A percentile compares a stretch with the other conserved stretches of the same genome.
Conservation (phyloP, 2,797 vertebrate species). For the Onychomys leucogaster region DNA sequence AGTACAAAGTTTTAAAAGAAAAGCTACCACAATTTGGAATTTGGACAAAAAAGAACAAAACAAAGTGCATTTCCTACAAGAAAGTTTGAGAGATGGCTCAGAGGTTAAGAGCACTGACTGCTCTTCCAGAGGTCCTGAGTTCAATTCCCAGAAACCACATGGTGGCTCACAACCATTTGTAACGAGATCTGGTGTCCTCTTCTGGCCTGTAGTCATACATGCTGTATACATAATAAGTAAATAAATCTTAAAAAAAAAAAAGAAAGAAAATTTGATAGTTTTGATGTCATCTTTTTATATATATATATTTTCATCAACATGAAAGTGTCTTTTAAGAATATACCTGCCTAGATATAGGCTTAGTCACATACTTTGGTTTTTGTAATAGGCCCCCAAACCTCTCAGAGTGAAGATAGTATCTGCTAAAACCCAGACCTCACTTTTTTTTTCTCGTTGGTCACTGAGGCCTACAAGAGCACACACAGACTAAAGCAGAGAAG, state of each 20-base stretch:
- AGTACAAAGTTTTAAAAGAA: neutral
- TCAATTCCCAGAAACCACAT: too few species aligned
- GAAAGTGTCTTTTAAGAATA: slow-evolving; percentile 14
- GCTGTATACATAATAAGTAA: too few species aligned
- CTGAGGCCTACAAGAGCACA: neutral
- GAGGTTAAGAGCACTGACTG: too few species aligned
- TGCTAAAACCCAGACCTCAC: neutral
- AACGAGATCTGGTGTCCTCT: too few species aligned
- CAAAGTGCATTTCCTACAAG: neutral
- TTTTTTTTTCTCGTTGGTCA: neutral
- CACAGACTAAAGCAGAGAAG: neutral
- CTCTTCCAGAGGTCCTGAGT: too few species aligned
- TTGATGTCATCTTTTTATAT: neutral
- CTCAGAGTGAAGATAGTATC: neutral
- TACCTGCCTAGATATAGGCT: neutral
- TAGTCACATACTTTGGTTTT: neutral
- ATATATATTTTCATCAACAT: neutral
- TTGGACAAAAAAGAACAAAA: neutral
- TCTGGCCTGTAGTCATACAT: too few species aligned
- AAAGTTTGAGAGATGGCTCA: slow-evolving; percentile 18
- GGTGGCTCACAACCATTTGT: too few species aligned
- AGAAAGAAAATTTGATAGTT: neutral
- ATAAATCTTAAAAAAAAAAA: too few species aligned
- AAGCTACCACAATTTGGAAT: neutral
- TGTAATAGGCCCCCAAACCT: neutral